Evolutionary conservation across 2,797 vertebrate species (phyloP).

Genomic region (Coranthus polyacanthus): DNA sequence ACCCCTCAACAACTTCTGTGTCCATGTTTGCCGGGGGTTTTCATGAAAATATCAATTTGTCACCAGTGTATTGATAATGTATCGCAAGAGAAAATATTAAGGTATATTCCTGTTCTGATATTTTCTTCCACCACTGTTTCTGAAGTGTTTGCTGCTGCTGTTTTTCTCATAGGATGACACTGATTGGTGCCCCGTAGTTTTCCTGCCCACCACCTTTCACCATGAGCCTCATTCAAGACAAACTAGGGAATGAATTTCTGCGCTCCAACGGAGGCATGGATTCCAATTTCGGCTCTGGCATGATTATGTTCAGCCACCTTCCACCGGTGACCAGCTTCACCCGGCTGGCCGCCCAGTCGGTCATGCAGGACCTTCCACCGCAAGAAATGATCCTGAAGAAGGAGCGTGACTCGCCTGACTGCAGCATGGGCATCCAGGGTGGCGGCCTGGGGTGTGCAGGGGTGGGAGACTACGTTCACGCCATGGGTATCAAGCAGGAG

Average conservation of each 20-base stretch:
- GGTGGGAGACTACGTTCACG: constrained; percentile 82
- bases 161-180: constrained; percentile 75
- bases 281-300: constrained; percentile 89
- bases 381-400: constrained; percentile 96
- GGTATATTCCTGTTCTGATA: too few species aligned
- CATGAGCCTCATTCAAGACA: constrained; percentile 91
- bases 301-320: constrained; percentile 98
- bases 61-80: too few species aligned
- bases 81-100: too few species aligned
- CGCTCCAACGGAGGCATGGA: constrained; percentile 93
- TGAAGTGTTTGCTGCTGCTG: not conserved
- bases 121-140: too few species aligned
- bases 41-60: too few species aligned
- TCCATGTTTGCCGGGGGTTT: too few species aligned
- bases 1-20: too few species aligned
- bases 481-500: constrained; percentile 95
- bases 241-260: constrained; percentile 93
- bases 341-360: constrained; percentile 89
- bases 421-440: constrained; percentile 65
- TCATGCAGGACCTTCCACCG: constrained; percentile 86
- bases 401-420: constrained; percentile 91
- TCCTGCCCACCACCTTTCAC: constrained; percentile 64
- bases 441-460: constrained; percentile 54
- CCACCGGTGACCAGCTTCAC: constrained; percentile 98
- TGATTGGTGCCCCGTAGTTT: constrained; percentile 77